Conservation (phyloP, 2,113 vertebrate genomes). For the Triplophysa siluroides region DNA sequence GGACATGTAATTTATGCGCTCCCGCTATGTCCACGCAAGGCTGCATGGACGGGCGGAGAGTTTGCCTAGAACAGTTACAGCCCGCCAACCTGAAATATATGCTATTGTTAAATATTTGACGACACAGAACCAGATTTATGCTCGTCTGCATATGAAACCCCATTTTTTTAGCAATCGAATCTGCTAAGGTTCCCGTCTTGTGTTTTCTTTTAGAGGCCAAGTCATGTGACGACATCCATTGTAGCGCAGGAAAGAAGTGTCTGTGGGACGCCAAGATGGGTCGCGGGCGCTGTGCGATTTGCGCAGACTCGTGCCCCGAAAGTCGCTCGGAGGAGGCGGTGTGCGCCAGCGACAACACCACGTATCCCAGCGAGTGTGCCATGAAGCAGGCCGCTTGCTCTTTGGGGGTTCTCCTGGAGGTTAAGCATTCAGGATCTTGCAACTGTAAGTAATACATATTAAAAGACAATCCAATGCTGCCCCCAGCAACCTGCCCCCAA, state of each 20-base stretch:
- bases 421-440: conserved; percentile 98
- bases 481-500: conserved; percentile 50
- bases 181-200: not conserved
- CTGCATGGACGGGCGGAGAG: too few relatives aligned
- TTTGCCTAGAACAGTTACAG: too few relatives aligned
- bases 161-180: not conserved
- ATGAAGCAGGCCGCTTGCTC: conserved; percentile 98
- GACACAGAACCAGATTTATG: not conserved
- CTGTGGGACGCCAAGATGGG: conserved; percentile 93
- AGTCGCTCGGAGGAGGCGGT: conserved; percentile 91
- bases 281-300: conserved; percentile 90
- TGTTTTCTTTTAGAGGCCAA: conserved; percentile 86
- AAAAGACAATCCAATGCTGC: conserved; percentile 68
- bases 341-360: conserved; percentile 97
- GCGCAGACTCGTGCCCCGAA: conserved; percentile 87
- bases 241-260: conserved; percentile 90
- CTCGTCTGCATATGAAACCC: not conserved
- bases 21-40: too few relatives aligned
- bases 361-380: conserved; percentile 94
- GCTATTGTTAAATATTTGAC: too few relatives aligned
- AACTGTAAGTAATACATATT: conserved; percentile 95
- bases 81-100: too few relatives aligned
- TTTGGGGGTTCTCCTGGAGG: conserved; percentile 89
- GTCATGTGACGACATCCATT: conserved; percentile 97
- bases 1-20: too few relatives aligned